Evolutionary conservation across 2,113 vertebrate genomes (phyloP).

Genomic region (Fulmarus glacialis): DNA sequence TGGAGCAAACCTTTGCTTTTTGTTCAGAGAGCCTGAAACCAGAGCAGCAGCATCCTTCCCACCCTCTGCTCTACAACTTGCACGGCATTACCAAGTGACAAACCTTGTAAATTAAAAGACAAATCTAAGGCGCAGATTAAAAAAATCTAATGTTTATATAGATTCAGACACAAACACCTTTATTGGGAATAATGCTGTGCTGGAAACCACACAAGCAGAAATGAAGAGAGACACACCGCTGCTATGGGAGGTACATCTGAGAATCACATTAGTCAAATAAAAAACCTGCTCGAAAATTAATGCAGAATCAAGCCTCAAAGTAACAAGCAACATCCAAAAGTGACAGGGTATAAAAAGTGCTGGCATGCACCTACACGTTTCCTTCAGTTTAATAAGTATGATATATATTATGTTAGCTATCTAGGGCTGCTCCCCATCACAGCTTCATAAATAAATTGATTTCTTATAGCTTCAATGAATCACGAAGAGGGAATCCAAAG

Average conservation of each 20-base stretch:
- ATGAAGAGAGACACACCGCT: not conserved
- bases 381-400: not conserved
- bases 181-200: not conserved
- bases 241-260: rapidly evolving
- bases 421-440: not conserved
- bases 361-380: rapidly evolving
- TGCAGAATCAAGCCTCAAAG: not conserved
- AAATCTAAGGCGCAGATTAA: too few species aligned
- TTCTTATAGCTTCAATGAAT: not conserved
- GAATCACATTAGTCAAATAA: not conserved
- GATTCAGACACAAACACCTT: not conserved
- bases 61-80: not conserved
- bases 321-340: not conserved
- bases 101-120: not conserved
- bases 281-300: not conserved
- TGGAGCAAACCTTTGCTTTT: not conserved
- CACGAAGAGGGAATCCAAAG: not conserved
- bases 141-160: not conserved
- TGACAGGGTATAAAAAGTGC: not conserved
- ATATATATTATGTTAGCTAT: not conserved
- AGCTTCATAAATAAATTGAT: not conserved
- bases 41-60: not conserved
- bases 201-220: not conserved
- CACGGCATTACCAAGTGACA: not conserved
- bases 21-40: not conserved